These are phyloP conservation scores for Bombus pyrosoma DNA, from an alignment of 1,140 invertebrate genomes.

Conservation along the genomic window DNA sequence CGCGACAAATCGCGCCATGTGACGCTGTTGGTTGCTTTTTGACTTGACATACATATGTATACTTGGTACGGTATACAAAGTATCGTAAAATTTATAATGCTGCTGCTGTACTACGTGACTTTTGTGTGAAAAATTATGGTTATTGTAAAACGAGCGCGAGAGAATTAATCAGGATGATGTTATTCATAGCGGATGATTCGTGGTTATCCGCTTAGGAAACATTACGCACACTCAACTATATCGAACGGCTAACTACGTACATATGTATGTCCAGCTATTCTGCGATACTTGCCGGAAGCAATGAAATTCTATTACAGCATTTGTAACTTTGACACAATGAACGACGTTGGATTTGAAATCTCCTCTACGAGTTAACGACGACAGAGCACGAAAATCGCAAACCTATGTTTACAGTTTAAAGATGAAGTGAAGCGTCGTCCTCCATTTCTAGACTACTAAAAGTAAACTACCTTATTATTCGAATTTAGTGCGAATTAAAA, in stretches of 20 bases:
- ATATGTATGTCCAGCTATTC: background rate
- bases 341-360: background rate
- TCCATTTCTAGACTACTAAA: background rate
- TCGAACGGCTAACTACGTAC: background rate
- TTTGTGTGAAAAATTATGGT: background rate
- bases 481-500: background rate
- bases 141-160: background rate
- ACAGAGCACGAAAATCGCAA: background rate
- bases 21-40: too few species aligned
- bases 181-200: constrained; percentile 22
- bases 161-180: background rate
- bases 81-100: too few species aligned
- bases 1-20: too few species aligned
- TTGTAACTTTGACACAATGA: background rate
- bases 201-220: constrained; percentile 1
- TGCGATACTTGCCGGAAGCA: background rate
- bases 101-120: too few species aligned
- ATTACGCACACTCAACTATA: background rate
- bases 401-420: background rate
- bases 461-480: background rate
- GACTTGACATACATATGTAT: too few species aligned
- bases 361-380: background rate
- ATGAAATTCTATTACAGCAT: constrained; percentile 11
- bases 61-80: too few species aligned
- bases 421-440: background rate